These are phyloP conservation scores for Leuctra nigra DNA, from an alignment of 2,888 invertebrate species.

Conservation along the genomic window DNA sequence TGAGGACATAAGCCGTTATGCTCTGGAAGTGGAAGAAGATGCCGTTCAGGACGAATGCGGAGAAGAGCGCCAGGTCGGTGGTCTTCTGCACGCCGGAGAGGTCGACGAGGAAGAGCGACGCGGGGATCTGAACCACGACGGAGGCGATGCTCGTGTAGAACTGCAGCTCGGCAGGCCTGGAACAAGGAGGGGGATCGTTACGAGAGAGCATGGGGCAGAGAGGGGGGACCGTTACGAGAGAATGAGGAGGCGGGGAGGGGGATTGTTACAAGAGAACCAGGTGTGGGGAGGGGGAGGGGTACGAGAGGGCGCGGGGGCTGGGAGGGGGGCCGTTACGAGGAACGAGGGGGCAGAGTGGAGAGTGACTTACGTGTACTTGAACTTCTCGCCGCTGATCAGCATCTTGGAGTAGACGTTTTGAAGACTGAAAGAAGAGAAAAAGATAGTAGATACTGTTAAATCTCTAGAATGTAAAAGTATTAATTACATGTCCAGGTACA, in stretches of 20 bases:
- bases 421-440: slow-evolving; percentile 45
- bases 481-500: no score
- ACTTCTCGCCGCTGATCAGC: slow-evolving; percentile 65
- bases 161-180: slow-evolving; percentile 62
- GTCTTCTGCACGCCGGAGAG: slow-evolving; percentile 41
- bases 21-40: slow-evolving; percentile 74
- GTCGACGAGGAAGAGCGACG: slow-evolving; percentile 59
- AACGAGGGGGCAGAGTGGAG: no score
- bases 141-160: slow-evolving; percentile 71
- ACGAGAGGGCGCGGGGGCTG: no score
- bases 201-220: no score
- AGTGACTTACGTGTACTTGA: slow-evolving; percentile 66
- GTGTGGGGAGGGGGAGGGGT: no score
- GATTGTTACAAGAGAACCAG: no score
- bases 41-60: slow-evolving; percentile 60
- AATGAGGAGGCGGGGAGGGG: no score
- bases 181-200: no score
- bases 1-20: slow-evolving; percentile 69
- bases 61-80: slow-evolving; percentile 45
- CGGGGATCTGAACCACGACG: slow-evolving; percentile 64
- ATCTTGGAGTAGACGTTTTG: slow-evolving; percentile 75
- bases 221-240: no score
- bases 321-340: no score
- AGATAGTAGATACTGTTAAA: no score
- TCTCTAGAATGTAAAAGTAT: no score